These are phyloP conservation scores for Heliopora coerulea DNA, from an alignment of 92 coral and sea anemone genomes.

Conservation along the genomic window DNA sequence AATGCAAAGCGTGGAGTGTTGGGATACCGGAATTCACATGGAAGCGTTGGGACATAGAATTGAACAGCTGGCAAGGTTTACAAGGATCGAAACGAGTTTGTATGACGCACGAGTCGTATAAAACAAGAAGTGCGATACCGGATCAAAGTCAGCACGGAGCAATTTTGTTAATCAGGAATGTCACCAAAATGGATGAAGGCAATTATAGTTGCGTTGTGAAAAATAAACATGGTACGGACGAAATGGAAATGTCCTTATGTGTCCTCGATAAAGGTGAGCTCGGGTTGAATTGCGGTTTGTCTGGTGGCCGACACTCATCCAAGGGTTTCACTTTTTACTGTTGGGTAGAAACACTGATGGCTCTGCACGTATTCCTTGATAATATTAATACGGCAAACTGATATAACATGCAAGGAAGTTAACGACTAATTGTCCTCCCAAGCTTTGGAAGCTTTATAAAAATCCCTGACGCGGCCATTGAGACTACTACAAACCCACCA, in stretches of 20 bases:
- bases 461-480: too few relatives aligned
- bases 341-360: too few relatives aligned
- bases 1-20: constrained; percentile 26
- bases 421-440: too few relatives aligned
- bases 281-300: neutral
- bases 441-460: too few relatives aligned
- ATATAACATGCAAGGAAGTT: too few relatives aligned
- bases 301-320: too few relatives aligned
- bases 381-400: too few relatives aligned
- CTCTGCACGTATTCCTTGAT: too few relatives aligned
- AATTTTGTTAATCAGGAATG: constrained; percentile 21
- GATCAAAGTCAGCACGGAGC: constrained; percentile 1
- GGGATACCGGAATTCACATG: neutral
- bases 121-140: neutral
- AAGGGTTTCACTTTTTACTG: too few relatives aligned
- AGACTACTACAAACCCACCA: too few relatives aligned
- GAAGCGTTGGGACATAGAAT: neutral
- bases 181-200: constrained; percentile 14
- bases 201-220: constrained; percentile 22
- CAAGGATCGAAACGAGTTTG: neutral
- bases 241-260: constrained; percentile 8
- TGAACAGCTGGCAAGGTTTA: neutral
- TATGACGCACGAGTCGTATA: neutral
- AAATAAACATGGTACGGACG: constrained; percentile 22
- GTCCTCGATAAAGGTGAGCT: constrained; percentile 4